These are phyloP conservation scores for Chionomys nivalis DNA, from an alignment of 2,113 vertebrate genomes.

Conservation along the genomic window DNA sequence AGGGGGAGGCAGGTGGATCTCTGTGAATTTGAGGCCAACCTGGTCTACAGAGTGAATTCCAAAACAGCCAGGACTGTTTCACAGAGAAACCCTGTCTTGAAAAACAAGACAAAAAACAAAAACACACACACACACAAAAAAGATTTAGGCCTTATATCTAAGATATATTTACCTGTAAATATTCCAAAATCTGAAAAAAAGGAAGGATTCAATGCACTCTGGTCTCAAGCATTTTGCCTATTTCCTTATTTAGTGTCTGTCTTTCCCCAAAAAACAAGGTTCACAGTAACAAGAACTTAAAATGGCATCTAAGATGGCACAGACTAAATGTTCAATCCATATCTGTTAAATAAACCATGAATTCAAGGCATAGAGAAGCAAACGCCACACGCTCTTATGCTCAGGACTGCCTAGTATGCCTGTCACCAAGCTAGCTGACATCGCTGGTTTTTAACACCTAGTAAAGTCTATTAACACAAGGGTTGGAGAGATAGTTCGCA, in stretches of 20 bases:
- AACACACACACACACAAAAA: too few relatives aligned
- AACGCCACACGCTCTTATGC: background rate
- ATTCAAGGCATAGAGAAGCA: background rate
- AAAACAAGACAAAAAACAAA: too few relatives aligned
- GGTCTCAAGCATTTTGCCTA: background rate
- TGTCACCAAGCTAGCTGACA: background rate
- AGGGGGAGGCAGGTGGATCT: too few relatives aligned
- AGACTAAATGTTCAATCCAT: background rate
- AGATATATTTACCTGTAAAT: background rate
- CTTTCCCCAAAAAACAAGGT: background rate
- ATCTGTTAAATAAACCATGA: background rate
- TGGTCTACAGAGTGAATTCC: too few relatives aligned
- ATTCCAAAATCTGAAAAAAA: background rate
- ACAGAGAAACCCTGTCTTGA: too few relatives aligned
- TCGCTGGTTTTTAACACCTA: background rate
- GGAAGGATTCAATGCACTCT: background rate
- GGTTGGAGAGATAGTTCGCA: background rate
- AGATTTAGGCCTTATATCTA: background rate
- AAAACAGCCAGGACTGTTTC: too few relatives aligned
- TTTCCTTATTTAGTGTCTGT: background rate
- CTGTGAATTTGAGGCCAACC: too few relatives aligned
- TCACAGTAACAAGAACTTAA: background rate
- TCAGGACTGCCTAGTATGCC: background rate
- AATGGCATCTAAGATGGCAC: background rate
- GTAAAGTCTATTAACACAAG: background rate